Evolutionary conservation across 2,888 invertebrate species (phyloP), one percentile per base, ranked within the genome.

Genomic region (Anagyrus pseudococci): DNA sequence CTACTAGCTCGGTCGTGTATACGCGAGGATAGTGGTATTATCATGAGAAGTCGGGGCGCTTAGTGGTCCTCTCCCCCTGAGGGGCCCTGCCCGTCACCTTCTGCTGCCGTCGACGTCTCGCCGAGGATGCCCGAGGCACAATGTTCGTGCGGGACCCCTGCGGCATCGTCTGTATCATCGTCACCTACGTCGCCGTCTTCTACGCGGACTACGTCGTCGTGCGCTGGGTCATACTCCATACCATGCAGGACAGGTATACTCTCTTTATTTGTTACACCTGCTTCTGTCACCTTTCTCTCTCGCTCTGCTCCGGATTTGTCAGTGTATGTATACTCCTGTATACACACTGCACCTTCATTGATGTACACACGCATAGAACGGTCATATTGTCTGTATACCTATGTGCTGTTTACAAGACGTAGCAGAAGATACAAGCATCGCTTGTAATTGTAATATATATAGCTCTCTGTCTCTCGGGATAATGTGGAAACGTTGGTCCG

Each of bases 151-250:
- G 85, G 75, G 94, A 94, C 85, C 91, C 92, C 58, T 95, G 94
- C 81, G 94, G 94, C 69, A 87, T 94, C 72, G 85, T 89, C 68
- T 94, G 94, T 80, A 85, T 94, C 67, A 78, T 90, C 67, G 85
- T 93, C 68, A 93, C 93, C 48, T 94, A 94, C 78, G 79, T 85
- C 52, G 90, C 93, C 53, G 86, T 94, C 44, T 85, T 91, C 72
- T 95, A 94, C 78, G 93, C 94, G 26, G 94, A 94, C 81, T 94
- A 94, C 83, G 94, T 93, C 62, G 89, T 94, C 55, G 85, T 93
- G 71, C 84, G 88, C 79, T 94, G 93, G 91, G 88, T 94, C 68
- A 87, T 94, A 68, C 81, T 93, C 66, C 90, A 92, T 68, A 89
- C 91, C 20, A 91, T 93, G 88, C 87, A 88, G 70, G 86, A 89